Conservation (phyloP, 2,888 invertebrate genomes). For the Lasioglossum morio region DNA sequence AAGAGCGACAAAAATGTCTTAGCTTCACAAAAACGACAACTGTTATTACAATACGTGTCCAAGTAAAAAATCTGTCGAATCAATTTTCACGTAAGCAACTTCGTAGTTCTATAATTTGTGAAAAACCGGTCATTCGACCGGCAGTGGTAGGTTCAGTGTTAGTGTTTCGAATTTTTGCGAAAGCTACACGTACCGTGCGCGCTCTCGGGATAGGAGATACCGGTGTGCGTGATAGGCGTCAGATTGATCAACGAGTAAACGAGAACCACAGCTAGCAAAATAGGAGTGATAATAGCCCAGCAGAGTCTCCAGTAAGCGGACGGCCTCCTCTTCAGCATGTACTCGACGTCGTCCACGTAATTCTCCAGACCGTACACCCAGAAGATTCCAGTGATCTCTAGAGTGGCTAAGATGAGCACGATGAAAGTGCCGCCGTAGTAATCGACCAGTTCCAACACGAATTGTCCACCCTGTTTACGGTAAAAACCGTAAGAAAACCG, state of each 20-base stretch:
- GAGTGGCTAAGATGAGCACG: constrained; percentile 84
- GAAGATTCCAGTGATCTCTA: constrained; percentile 84
- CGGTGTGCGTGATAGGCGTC: constrained; percentile 88
- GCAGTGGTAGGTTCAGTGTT: no score
- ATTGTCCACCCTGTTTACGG: constrained; percentile 84
- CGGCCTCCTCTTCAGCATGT: constrained; percentile 90
- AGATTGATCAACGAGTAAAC: constrained; percentile 89
- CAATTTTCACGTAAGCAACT: no score
- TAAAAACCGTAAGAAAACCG: neutral
- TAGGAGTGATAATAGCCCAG: constrained; percentile 92
- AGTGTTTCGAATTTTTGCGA: no score
- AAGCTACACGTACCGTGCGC: constrained; percentile 86
- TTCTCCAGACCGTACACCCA: constrained; percentile 87
- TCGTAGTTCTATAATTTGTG: no score
- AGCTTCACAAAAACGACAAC: no score
- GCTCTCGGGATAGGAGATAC: constrained; percentile 87
- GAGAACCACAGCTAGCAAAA: constrained; percentile 89
- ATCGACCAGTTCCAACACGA: constrained; percentile 84
- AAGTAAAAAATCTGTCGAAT: no score
- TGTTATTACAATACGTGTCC: no score
- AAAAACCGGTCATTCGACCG: no score
- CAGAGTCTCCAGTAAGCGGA: constrained; percentile 92
- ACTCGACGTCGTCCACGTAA: constrained; percentile 91
- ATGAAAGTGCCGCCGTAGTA: constrained; percentile 85
- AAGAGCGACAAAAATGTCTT: no score